These are phyloP conservation scores for Parnassius glacialis DNA, from an alignment of 2,888 invertebrate species.

Conservation along the genomic window DNA sequence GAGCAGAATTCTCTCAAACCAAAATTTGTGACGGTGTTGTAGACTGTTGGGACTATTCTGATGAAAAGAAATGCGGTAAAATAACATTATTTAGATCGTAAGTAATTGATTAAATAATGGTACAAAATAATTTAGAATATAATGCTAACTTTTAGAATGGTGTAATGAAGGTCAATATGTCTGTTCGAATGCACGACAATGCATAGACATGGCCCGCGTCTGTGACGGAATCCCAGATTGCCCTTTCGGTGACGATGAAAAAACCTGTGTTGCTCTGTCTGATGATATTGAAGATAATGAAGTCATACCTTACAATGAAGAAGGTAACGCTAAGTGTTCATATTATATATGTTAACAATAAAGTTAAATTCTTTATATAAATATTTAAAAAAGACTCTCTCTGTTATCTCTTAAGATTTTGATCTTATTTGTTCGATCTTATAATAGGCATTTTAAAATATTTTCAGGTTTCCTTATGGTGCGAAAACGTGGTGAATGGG, in stretches of 20 bases:
- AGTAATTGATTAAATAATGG: not conserved
- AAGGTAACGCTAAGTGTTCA: conserved; percentile 59
- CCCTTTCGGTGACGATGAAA: conserved; percentile 88
- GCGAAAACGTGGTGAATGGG: conserved; percentile 88
- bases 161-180: conserved; percentile 86
- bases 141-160: conserved; percentile 82
- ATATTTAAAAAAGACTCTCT: no score
- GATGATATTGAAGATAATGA: conserved; percentile 78
- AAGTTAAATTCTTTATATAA: no score
- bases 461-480: conserved; percentile 85
- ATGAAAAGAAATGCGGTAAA: conserved; percentile 88
- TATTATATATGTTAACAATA: no score
- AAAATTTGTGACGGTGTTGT: conserved; percentile 90
- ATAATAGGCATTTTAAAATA: not conserved
- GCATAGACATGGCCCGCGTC: conserved; percentile 83
- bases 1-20: conserved; percentile 84
- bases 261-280: conserved; percentile 85
- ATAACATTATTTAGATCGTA: not conserved
- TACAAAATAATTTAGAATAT: not conserved
- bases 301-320: conserved; percentile 82
- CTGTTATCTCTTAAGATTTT: no score
- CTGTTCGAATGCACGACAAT: conserved; percentile 86
- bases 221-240: conserved; percentile 88
- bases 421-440: no score
- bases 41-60: conserved; percentile 90